Conservation (phyloP, 2,888 invertebrate genomes). For the Catocala sponsa region DNA sequence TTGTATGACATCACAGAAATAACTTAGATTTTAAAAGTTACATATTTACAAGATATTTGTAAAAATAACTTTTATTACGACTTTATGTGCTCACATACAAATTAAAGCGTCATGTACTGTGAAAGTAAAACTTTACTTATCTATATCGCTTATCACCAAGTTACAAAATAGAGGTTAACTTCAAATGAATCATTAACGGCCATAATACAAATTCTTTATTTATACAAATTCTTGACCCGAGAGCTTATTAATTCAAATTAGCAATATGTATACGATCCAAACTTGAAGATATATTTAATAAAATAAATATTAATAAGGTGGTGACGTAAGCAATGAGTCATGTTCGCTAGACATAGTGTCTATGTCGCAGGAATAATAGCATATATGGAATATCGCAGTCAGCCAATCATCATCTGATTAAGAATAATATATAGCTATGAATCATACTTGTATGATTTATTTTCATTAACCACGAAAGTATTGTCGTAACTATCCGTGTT, state of each 20-base stretch:
- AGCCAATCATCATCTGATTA: constrained; percentile 15
- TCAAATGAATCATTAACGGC: too few species aligned
- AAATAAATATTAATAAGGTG: constrained; percentile 33
- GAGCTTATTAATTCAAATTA: constrained; percentile 38
- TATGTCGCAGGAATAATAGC: constrained; percentile 36
- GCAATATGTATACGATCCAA: constrained; percentile 22
- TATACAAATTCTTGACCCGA: constrained; percentile 3
- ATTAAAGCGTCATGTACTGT: too few species aligned
- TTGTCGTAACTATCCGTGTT: neutral
- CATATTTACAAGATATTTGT: too few species aligned
- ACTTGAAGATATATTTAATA: constrained; percentile 14
- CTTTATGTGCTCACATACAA: too few species aligned
- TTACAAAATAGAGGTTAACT: too few species aligned
- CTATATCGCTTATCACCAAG: too few species aligned
- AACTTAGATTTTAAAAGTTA: too few species aligned
- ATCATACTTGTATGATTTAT: constrained; percentile 8
- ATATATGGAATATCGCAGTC: constrained; percentile 20
- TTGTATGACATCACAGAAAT: too few species aligned
- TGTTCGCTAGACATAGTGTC: constrained; percentile 43
- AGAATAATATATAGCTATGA: constrained; percentile 15
- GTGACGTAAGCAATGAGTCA: constrained; percentile 53
- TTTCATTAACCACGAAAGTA: neutral
- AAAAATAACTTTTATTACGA: too few species aligned
- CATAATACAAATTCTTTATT: too few species aligned
- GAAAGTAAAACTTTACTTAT: too few species aligned